phyloP scores from a whole-genome alignment of 2,888 invertebrate species.

The Rotaria magnacalcarata region DNA sequence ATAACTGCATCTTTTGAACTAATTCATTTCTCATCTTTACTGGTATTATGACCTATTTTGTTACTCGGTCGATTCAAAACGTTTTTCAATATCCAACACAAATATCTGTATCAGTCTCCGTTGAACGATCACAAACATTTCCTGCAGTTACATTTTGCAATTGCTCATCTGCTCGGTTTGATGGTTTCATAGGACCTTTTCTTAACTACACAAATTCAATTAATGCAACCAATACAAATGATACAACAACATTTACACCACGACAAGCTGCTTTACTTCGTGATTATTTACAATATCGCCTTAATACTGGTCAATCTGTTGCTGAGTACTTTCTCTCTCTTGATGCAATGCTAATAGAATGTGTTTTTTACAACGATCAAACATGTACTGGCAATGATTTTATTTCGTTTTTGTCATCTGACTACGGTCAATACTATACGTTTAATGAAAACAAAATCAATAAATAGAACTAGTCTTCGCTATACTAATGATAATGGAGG shows the following conservation, averaged over 20 bases:
- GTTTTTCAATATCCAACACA: neutral
- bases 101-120: neutral
- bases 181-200: neutral
- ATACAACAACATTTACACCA: neutral
- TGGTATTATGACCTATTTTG: neutral
- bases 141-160: slow-evolving; percentile 37
- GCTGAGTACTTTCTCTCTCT: neutral
- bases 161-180: neutral
- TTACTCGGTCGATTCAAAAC: neutral
- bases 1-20: slow-evolving; percentile 14
- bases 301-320: neutral
- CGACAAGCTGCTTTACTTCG: neutral
- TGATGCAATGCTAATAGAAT: neutral
- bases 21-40: neutral
- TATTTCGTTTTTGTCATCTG: neutral
- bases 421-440: neutral
- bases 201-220: neutral
- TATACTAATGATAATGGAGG: neutral
- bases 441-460: neutral
- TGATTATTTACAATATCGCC: neutral
- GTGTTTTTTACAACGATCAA: neutral
- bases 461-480: neutral
- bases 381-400: neutral
- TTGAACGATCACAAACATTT: slow-evolving; percentile 30
- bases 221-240: neutral